Conservation (phyloP, 1,140 invertebrate genomes). For the Drosophila prosaltans region DNA sequence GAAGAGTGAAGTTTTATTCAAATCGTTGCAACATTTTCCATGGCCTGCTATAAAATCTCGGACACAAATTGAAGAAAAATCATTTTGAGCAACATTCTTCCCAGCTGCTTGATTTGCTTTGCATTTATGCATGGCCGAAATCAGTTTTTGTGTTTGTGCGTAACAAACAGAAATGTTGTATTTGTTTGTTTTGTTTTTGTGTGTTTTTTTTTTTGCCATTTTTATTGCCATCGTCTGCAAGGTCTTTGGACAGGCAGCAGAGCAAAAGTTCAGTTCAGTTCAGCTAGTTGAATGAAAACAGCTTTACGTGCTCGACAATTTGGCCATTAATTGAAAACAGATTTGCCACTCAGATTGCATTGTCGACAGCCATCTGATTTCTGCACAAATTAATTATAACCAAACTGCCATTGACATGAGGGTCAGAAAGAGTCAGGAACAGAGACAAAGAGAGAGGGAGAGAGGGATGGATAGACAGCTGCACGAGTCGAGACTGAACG, state of each 20-base stretch:
- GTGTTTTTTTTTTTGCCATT: conserved; percentile 31
- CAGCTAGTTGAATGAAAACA: conserved; percentile 31
- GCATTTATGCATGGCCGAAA: conserved; percentile 12
- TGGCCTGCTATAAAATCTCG: not conserved
- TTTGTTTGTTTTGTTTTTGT: conserved; percentile 27
- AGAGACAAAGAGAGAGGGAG: not conserved
- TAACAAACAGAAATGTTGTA: conserved; percentile 24
- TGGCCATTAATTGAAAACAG: conserved; percentile 80
- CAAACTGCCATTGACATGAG: conserved; percentile 61
- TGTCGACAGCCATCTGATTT: conserved; percentile 78
- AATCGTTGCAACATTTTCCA: not conserved
- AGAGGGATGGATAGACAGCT: conserved; percentile 8
- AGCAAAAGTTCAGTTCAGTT: not conserved
- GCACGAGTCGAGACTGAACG: conserved; percentile 11
- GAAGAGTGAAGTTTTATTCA: not conserved
- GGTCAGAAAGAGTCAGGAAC: conserved; percentile 13
- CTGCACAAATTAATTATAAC: conserved; percentile 78
- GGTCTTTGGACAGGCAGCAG: not conserved
- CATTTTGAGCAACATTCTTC: not conserved
- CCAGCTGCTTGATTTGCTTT: conserved; percentile 1
- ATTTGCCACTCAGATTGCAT: conserved; percentile 76
- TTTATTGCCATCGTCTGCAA: conserved; percentile 15
- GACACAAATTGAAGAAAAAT: conserved; percentile 1
- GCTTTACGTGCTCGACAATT: conserved; percentile 71
- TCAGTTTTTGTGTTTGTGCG: conserved; percentile 14